Base-by-base conservation (phyloP, 2,113 vertebrate species). In the Oreochromis aureus region DNA sequence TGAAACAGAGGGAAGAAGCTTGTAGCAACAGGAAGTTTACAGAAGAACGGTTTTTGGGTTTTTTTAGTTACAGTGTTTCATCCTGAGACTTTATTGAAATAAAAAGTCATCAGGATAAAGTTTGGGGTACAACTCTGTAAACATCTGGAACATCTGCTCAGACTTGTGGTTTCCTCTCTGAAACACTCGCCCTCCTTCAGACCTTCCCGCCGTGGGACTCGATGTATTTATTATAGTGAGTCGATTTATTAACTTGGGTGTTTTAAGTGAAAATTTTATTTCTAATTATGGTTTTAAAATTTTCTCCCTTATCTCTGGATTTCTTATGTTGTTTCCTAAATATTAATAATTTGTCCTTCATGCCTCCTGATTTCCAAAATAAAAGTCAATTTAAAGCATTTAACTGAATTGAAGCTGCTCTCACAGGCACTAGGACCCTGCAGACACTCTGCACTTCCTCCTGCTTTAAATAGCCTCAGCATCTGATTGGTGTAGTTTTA, bases 401-500 rank as follows among this genome's bases (percentile, higher is more conserved):
- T 41, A 69, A 22, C 61, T 71, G 63, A 39, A 69, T 39, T 15
- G 44, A 44, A 71, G 36, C 5, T 27, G 13, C 24, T 11, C 15
- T 30, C 71, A 41, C 2, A 10, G 44, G 34, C 76, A 51, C 5
- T 32, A 83, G 86, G 86, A 91, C 89, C 92, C 82, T 73, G 90
- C 6, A 44, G 61, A 78, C 63, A 15, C 58, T 55, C 2, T 1
- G 4, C n/a, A 61, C 44, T 69, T 88, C 48, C n/a, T 80, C 16
- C 54, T 58, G 30, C 63, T 69, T 32, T 76, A 44, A 86, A 76
- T 7, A 66, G 3, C 63, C 16, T 16, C 53, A 30, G 82, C 58
- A 24, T 51, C 56, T 86, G 82, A 93, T 93, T 93, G 90, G 90
- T 83, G 34, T 10, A 63, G 48, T 12, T 78, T 56, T 78, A 59